These are phyloP conservation scores for Crossoptilon crossoptilon DNA, from an alignment of 2,797 vertebrate genomes.

Conservation along the genomic window DNA sequence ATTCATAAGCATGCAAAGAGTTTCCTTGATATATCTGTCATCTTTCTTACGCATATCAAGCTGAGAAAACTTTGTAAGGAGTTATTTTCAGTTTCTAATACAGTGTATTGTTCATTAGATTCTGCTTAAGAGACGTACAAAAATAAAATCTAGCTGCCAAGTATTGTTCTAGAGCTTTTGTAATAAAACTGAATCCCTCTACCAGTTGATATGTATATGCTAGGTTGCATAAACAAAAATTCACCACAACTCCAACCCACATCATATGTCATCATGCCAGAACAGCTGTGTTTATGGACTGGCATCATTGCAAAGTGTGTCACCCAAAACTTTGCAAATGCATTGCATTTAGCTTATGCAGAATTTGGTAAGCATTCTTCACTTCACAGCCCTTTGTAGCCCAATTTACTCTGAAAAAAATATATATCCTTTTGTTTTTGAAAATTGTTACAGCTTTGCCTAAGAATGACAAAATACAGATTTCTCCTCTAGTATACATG, in stretches of 20 bases:
- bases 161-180: slow-evolving; percentile 44
- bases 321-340: neutral
- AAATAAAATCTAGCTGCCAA: slow-evolving; percentile 20
- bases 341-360: neutral
- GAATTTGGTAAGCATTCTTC: neutral
- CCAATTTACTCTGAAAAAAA: neutral
- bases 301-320: neutral
- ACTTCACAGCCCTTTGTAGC: neutral
- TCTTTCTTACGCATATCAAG: slow-evolving; percentile 32
- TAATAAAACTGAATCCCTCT: slow-evolving; percentile 2
- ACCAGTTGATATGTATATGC: neutral
- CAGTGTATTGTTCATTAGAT: slow-evolving; percentile 70
- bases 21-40: slow-evolving; percentile 69
- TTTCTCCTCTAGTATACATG: neutral
- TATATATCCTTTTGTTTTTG: neutral
- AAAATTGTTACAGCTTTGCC: neutral
- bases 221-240: neutral
- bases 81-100: slow-evolving; percentile 52
- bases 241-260: slow-evolving; percentile 13
- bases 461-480: neutral
- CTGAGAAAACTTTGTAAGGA: slow-evolving; percentile 51
- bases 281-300: slow-evolving; percentile 64
- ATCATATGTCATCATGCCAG: neutral
- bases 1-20: slow-evolving; percentile 34
- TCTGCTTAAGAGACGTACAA: slow-evolving; percentile 23